Conservation (phyloP, 2,888 invertebrate species). For the Augochlorella aurata region DNA sequence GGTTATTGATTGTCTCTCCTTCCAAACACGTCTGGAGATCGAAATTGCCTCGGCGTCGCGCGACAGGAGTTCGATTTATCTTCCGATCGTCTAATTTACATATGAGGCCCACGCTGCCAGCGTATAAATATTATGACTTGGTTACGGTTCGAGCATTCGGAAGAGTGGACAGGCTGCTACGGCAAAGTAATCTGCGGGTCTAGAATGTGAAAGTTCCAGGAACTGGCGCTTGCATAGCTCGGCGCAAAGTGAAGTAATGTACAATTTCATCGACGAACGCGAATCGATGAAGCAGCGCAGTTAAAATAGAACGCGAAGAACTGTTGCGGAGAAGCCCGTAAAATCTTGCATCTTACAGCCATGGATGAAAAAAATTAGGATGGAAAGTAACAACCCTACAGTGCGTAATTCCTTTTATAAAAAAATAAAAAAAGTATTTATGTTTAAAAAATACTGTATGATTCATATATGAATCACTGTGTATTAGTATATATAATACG, state of each 20-base stretch:
- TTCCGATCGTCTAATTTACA: slow-evolving; percentile 21
- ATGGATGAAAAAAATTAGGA: too few species aligned
- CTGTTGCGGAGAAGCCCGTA: background rate
- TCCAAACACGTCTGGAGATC: background rate
- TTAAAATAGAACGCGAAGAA: background rate
- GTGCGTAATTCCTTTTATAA: too few species aligned
- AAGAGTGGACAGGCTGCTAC: background rate
- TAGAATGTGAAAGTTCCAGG: slow-evolving; percentile 18
- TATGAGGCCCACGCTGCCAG: background rate
- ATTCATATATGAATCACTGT: too few species aligned
- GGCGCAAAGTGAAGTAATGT: background rate
- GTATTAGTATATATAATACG: too few species aligned
- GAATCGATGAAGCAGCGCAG: background rate
- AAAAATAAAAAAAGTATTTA: too few species aligned
- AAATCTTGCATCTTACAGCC: background rate
- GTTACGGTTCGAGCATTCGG: background rate
- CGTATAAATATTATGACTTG: slow-evolving; percentile 4
- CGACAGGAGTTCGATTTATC: background rate
- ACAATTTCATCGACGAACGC: background rate
- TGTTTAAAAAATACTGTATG: too few species aligned
- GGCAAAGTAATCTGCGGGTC: background rate
- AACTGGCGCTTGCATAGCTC: background rate
- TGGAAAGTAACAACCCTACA: too few species aligned
- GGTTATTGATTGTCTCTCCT: background rate
- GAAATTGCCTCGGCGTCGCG: background rate